Percentiles rank a stretch among this genome's conserved stretches.
Evolutionary conservation across 2,888 invertebrate genomes (phyloP).

Genomic region (Protophormia terraenovae): DNA sequence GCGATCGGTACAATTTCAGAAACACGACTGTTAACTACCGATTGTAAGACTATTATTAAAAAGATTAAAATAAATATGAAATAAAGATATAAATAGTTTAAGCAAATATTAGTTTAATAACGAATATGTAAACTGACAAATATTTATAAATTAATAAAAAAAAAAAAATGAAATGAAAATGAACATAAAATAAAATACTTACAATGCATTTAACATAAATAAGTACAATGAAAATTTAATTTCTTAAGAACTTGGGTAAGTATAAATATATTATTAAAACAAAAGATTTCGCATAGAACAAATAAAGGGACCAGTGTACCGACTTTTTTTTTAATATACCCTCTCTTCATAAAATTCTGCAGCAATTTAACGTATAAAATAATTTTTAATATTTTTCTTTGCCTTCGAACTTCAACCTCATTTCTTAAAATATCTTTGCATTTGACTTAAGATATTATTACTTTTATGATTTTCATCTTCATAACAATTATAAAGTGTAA

Average conservation of each 20-base stretch:
- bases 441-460: too few relatives aligned
- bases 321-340: too few relatives aligned
- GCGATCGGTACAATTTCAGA: background rate
- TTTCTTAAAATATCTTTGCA: too few relatives aligned
- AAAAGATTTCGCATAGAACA: too few relatives aligned
- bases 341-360: too few relatives aligned
- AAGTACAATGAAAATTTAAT: background rate
- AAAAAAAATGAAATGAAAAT: background rate
- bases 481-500: too few relatives aligned
- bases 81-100: slow-evolving; percentile 63
- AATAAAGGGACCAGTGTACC: too few relatives aligned
- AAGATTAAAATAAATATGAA: background rate
- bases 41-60: background rate
- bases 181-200: slow-evolving; percentile 13
- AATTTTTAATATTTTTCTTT: too few relatives aligned
- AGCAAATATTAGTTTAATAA: slow-evolving; percentile 69
- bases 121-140: slow-evolving; percentile 65
- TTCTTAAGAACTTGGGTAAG: background rate
- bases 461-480: too few relatives aligned
- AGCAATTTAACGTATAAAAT: too few relatives aligned
- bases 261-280: too few relatives aligned
- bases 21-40: background rate
- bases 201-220: slow-evolving; percentile 28
- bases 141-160: slow-evolving; percentile 50
- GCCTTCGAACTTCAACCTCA: too few relatives aligned